Evolutionary conservation across 1,140 invertebrate species (phyloP), one percentile per base, ranked within the genome.

Genomic region (Lepeophtheirus salmonis): DNA sequence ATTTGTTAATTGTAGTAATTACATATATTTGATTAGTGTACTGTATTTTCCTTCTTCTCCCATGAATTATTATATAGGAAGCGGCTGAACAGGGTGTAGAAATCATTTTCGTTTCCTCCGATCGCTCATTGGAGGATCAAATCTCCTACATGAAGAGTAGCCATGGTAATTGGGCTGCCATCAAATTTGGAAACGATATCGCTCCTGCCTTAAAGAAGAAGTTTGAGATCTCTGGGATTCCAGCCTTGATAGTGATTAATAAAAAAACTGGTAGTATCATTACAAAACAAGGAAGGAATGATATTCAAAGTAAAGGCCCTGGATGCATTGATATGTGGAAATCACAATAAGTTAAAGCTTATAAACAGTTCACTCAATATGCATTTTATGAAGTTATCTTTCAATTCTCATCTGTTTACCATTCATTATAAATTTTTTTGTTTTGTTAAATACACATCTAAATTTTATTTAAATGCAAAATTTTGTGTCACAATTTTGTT

Each of bases 221-320:
- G 55, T 74, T 66, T 63, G 63, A 56, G 18, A 66, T 74, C 2
- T 63, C 54, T 4, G 71, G 71, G 13, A 76, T 76, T 62, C 75
- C 75, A n/a, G 70, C 67, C 17, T 65, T 76, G 30, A 68, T 75
- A n/a, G 66, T 76, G 23, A 58, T 75, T 17, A n/a, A n/a, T n/a
- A 75, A 73, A 55, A 68, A 70, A 54, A 71, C 71, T 50, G 74
- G 73, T 30, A 67, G 65, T 12, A 62, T 72, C 4, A 69, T 76
- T 22, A 72, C 70, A 1, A 64, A 67, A 50, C 69, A 74, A 64
- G 74, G 72, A 6, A 61, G 74, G 30, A 63, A 51, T 16, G 67
- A 70, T 51, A 65, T 71, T 30, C 67, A 70, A 26, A 56, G 53
- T 3, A 57, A 64, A 22, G 67, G 67, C 12, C 21, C 63, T 10